These are phyloP conservation scores for Archegozetes longisetosus DNA, from an alignment of 1,140 invertebrate species.

Conservation along the genomic window DNA sequence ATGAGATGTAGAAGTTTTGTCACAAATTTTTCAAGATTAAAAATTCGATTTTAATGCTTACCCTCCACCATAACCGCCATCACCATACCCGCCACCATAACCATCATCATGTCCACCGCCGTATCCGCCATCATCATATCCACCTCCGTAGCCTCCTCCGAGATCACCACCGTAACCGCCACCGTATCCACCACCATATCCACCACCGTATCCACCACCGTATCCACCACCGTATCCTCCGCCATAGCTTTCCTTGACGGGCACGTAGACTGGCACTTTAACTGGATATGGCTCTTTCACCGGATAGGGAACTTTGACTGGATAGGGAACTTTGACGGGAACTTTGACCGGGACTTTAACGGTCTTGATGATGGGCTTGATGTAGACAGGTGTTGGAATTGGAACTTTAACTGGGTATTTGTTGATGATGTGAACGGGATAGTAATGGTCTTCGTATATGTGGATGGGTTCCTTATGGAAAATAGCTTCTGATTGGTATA, in stretches of 20 bases:
- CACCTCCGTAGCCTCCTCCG: neutral
- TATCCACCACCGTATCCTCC: neutral
- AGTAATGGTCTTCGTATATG: neutral
- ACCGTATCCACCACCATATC: neutral
- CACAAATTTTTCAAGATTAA: no score
- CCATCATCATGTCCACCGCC: neutral
- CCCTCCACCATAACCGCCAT: neutral
- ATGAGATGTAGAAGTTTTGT: no score
- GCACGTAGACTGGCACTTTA: neutral
- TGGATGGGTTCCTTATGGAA: neutral
- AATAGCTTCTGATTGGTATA: neutral
- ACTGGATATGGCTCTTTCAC: neutral
- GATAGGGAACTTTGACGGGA: neutral
- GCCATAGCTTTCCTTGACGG: neutral
- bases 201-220: neutral
- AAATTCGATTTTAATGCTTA: neutral
- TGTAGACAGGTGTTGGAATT: neutral
- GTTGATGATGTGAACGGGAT: neutral
- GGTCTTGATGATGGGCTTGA: constrained; percentile 10
- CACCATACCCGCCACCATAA: neutral
- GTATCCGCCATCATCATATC: no score
- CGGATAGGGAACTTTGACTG: neutral
- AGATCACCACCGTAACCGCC: neutral
- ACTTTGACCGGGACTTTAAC: neutral
- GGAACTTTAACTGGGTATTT: neutral